Base-by-base conservation (phyloP, 2,888 invertebrate species). In the Cryptus armator region DNA sequence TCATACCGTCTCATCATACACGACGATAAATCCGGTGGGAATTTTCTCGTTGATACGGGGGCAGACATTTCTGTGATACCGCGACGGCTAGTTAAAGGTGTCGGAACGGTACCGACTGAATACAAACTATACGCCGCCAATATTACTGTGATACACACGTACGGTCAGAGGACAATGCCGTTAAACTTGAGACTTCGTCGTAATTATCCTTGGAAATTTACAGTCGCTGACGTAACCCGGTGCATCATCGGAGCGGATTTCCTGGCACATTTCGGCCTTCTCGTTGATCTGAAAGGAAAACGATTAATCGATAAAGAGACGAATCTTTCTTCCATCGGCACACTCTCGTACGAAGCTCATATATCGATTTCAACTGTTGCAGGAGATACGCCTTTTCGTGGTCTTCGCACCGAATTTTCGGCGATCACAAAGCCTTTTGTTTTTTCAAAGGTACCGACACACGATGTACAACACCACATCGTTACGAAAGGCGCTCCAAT, bases 221-320 rank as follows among this genome's bases (percentile, higher is more conserved):
- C 90, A 1, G 86, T 92, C 0, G 92, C 92, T 0, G 90, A 92
- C 66, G 90, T 92, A 0, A 82, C 89, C 0, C 90, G 88, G 48
- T 89, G 92, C 0, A 92, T 92, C 7, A 91, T 92, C 29, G 91
- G 91, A 6, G 90, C 88, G 0, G 92, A 92, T 86, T 92, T 93
- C 77, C 72, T 93, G 9, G 62, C 66, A 2, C 87, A 89, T 75
- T 92, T 86, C 66, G 87, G 88, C 19, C 85, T 93, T 0, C 80
- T 92, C 5, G 90, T 91, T 1, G 91, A 92, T 70, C 59, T 88
- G 4, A 76, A 85, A 3, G 88, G 91, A 16, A 74, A 86, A 16
- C 83, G 87, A 0, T 67, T 93, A 0, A 53, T 90, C 0, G 89
- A 89, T 32, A n/a, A 51, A 5, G 66, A 62, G 5, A 87, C 86